Evolutionary conservation across 2,888 invertebrate species (phyloP), one percentile per base, ranked within the genome.

Genomic region (Allygus modestus): DNA sequence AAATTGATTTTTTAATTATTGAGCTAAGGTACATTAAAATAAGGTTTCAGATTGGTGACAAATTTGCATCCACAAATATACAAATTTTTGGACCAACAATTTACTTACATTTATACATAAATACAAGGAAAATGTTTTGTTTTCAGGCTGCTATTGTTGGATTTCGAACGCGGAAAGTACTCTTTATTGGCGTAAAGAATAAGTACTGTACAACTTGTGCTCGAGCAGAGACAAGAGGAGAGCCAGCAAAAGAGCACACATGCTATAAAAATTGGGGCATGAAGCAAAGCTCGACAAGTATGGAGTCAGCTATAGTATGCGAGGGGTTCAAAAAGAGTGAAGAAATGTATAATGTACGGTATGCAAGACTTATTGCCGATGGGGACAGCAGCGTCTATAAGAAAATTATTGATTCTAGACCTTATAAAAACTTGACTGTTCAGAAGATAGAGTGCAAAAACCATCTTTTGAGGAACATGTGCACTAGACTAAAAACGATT

Each of bases 381-480:
- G 90, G 90, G n/a, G 90, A 90, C 85, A 88, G 89, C 23, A 89
- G 88, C 11, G 89, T 89, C 0, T 89, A 88, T 65, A 86, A 86
- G 77, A 87, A 86, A 87, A 87, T 89, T 9, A 5, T 84, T 23
- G 85, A 88, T 85, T 65, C 54, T 28, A 84, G 86, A 37, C 87
- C 88, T 1, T 89, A 89, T 85, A 85, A 86, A 0, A 83, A 81
- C 17, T 65, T 84, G 23, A 75, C 84, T 23, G 87, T 88, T 0
- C 75, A 88, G 61, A 90, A 89, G 88, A 84, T 89, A 0, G 89
- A 89, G 86, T 89, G 89, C 82, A 84, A 54, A 23, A 89, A 89
- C 82, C 89, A 89, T 85, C 79, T 89, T 17, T 77, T 88, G 12
- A 85, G 87, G 20, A 87, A 88, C 85, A 71, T 87, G 20, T 86